Evolutionary conservation across 2,113 vertebrate genomes (phyloP).

Genomic region (Mirza zaza): DNA sequence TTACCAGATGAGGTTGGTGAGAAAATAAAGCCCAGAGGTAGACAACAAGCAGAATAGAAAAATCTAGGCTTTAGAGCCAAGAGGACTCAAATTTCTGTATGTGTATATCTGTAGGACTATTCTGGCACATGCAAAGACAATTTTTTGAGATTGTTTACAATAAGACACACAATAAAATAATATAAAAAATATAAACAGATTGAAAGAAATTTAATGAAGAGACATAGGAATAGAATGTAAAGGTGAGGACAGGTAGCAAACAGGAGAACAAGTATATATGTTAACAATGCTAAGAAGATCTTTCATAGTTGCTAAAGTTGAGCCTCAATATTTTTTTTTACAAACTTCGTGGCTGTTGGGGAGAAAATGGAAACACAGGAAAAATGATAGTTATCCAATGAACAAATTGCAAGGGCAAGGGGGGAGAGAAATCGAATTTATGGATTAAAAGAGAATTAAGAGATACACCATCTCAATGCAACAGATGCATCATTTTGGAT

Average conservation of each 20-base stretch:
- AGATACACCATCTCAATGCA: background rate
- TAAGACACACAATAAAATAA: background rate
- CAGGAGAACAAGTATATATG: background rate
- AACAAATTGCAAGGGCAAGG: background rate
- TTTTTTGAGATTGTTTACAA: background rate
- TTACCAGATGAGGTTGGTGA: background rate
- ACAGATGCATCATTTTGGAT: background rate
- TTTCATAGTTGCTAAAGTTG: conserved; percentile 3
- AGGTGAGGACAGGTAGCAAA: background rate
- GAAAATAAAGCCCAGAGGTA: background rate
- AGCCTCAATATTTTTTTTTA: background rate
- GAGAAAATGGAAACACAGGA: background rate
- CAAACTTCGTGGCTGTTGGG: background rate
- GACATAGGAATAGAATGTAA: background rate
- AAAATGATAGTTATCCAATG: background rate
- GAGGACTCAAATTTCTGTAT: background rate
- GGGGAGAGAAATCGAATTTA: background rate
- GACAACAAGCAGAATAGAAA: background rate
- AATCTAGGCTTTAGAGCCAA: background rate
- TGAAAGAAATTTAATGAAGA: background rate
- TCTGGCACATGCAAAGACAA: background rate
- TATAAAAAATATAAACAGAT: background rate
- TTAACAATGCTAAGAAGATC: background rate
- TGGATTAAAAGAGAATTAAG: background rate
- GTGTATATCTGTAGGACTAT: background rate